Evolutionary conservation across 2,888 invertebrate species (phyloP).

Genomic region (Incurvaria masculella): DNA sequence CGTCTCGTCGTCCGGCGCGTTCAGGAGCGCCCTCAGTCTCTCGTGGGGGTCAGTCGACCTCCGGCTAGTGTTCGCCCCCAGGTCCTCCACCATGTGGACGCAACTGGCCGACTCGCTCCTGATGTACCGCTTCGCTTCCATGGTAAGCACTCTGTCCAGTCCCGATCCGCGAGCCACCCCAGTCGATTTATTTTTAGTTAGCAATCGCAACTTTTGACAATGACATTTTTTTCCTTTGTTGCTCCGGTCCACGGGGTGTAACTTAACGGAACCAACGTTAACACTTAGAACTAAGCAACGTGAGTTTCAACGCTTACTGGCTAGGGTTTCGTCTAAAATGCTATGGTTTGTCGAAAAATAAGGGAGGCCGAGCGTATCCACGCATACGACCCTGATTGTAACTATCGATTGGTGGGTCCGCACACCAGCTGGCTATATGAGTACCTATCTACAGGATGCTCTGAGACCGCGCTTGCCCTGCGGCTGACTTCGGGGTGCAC

Average conservation of each 20-base stretch:
- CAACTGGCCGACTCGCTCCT: slow-evolving; percentile 49
- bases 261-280: not conserved
- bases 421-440: not conserved
- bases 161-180: not conserved
- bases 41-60: slow-evolving; percentile 46
- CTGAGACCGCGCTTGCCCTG: not conserved
- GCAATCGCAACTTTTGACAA: not conserved
- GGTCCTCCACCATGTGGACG: slow-evolving; percentile 50
- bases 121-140: slow-evolving; percentile 50
- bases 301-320: not conserved
- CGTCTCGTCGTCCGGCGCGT: slow-evolving; percentile 43
- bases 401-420: not conserved
- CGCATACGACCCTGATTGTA: not conserved
- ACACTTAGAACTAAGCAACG: not conserved
- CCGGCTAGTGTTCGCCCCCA: slow-evolving; percentile 30
- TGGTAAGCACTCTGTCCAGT: slow-evolving; percentile 16
- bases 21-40: slow-evolving; percentile 43
- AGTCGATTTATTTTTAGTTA: not conserved
- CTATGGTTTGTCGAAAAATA: not conserved
- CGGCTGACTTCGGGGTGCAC: not conserved
- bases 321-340: not conserved
- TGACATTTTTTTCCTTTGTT: not conserved
- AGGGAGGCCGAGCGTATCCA: not conserved
- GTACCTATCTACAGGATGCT: not conserved
- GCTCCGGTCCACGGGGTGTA: not conserved